phyloP scores from a whole-genome alignment of 2,888 invertebrate genomes.

The Pocota personata region DNA sequence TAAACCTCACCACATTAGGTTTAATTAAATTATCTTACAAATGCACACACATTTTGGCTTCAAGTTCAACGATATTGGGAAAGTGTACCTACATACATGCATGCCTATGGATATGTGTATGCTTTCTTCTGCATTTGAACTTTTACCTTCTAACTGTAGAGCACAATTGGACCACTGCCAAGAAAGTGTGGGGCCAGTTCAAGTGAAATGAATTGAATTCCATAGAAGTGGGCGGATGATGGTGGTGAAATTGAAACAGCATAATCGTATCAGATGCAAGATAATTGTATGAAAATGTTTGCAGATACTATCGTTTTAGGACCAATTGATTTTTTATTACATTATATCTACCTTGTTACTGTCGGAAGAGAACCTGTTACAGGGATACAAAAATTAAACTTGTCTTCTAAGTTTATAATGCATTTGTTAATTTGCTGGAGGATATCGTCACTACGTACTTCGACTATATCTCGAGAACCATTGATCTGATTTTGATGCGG shows the following conservation, averaged over 20 bases:
- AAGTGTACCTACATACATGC: not conserved
- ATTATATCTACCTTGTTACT: constrained; percentile 21
- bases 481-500: too few relatives aligned
- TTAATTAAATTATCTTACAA: constrained; percentile 58
- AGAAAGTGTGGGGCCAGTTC: constrained; percentile 45
- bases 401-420: too few relatives aligned
- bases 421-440: too few relatives aligned
- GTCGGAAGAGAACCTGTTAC: too few relatives aligned
- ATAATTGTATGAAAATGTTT: constrained; percentile 69
- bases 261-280: constrained; percentile 63
- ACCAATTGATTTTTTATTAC: constrained; percentile 59
- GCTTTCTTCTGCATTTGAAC: constrained; percentile 32
- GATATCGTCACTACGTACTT: too few relatives aligned
- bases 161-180: constrained; percentile 62
- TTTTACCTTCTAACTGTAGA: constrained; percentile 43
- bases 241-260: constrained; percentile 46
- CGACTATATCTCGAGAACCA: too few relatives aligned
- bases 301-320: constrained; percentile 49
- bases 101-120: not conserved
- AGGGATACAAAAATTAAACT: too few relatives aligned
- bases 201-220: constrained; percentile 52
- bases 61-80: constrained; percentile 39
- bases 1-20: constrained; percentile 15
- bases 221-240: not conserved
- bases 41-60: constrained; percentile 12